phyloP scores from a whole-genome alignment of 2,888 invertebrate species.

The Bellardia bayeri region DNA sequence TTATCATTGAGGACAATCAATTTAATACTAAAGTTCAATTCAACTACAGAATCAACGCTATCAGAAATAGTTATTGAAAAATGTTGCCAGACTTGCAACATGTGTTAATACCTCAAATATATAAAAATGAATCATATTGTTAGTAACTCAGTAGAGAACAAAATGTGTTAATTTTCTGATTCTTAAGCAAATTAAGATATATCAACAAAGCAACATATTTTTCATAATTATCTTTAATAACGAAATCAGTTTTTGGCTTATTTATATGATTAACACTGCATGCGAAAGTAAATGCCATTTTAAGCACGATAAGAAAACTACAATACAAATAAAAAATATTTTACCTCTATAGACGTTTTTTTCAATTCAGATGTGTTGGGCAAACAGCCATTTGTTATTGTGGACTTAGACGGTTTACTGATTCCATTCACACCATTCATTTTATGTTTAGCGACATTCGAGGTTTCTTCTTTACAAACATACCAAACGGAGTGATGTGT shows the following conservation, averaged over 20 bases:
- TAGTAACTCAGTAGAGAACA: too few relatives aligned
- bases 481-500: slow-evolving; percentile 76
- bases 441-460: slow-evolving; percentile 49
- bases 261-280: background rate
- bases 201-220: too few relatives aligned
- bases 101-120: too few relatives aligned
- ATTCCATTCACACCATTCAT: slow-evolving; percentile 29
- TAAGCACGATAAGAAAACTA: background rate
- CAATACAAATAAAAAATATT: background rate
- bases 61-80: background rate
- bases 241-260: background rate
- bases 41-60: background rate
- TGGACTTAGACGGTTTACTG: slow-evolving; percentile 44
- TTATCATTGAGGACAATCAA: background rate
- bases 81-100: background rate
- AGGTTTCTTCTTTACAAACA: slow-evolving; percentile 64
- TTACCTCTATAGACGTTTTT: slow-evolving; percentile 69
- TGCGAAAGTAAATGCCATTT: background rate
- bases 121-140: too few relatives aligned
- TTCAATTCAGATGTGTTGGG: slow-evolving; percentile 55
- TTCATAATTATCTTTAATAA: too few relatives aligned
- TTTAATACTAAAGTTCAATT: slow-evolving; percentile 8
- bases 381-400: slow-evolving; percentile 73
- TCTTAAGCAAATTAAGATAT: too few relatives aligned
- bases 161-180: too few relatives aligned